phyloP scores from a whole-genome alignment of 2,113 vertebrate genomes.

The Hyperoodon ampullatus region DNA sequence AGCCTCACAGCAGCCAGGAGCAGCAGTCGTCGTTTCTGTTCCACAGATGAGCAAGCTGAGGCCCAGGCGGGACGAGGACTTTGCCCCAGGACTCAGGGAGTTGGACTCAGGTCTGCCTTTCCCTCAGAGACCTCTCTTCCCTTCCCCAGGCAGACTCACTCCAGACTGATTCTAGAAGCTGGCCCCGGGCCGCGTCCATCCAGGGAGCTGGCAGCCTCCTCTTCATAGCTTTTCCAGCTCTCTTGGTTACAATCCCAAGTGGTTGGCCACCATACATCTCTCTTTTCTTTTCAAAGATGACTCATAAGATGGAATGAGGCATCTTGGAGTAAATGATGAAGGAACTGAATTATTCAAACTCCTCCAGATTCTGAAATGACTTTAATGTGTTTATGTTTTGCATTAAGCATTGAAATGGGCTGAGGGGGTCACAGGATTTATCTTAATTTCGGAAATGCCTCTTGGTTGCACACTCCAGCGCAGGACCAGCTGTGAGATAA shows the following conservation, averaged over 20 bases:
- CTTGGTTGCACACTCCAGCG: background rate
- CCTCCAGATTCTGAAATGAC: slow-evolving; percentile 64
- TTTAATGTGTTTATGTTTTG: slow-evolving; percentile 68
- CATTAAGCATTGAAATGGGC: slow-evolving; percentile 42
- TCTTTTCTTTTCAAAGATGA: slow-evolving; percentile 54
- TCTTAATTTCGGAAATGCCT: slow-evolving; percentile 50
- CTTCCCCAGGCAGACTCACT: fast-evolving
- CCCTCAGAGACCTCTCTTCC: fast-evolving
- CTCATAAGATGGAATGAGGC: slow-evolving; percentile 69
- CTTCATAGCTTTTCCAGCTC: fast-evolving
- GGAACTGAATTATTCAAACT: slow-evolving; percentile 73
- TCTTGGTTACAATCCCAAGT: background rate
- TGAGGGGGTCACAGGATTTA: background rate
- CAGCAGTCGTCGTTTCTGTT: fast-evolving
- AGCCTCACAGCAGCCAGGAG: fast-evolving
- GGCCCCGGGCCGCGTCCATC: fast-evolving
- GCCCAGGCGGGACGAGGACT: too few relatives aligned
- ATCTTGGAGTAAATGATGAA: slow-evolving; percentile 64
- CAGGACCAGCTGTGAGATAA: background rate
- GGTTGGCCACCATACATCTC: background rate
- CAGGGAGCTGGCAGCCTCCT: background rate
- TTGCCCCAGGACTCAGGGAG: background rate
- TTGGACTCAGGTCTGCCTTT: too few relatives aligned
- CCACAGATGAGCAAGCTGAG: background rate
- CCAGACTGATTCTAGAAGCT: background rate